Conservation (phyloP, 2,113 vertebrate species). For the Rhabdornis inornatus region DNA sequence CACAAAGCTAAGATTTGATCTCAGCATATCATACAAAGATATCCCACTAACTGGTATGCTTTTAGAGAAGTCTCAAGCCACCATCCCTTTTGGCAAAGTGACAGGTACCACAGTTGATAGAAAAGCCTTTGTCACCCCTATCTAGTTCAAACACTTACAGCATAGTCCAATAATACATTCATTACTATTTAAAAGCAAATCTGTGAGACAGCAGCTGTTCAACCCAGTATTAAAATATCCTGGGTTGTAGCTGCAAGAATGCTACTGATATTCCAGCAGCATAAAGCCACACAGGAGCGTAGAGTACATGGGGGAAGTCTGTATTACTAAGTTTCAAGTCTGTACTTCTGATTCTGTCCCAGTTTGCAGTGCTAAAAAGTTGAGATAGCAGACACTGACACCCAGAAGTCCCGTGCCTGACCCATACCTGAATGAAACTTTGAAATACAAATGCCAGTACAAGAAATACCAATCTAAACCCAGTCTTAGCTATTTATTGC, state of each 20-base stretch:
- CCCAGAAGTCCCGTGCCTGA: background rate
- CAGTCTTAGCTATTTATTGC: background rate
- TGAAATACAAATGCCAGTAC: background rate
- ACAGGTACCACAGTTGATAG: background rate
- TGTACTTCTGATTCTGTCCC: background rate
- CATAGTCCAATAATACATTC: background rate
- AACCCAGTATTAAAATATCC: background rate
- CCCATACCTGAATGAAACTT: background rate
- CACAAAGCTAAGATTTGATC: background rate
- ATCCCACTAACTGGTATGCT: background rate
- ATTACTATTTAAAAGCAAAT: background rate
- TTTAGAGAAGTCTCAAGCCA: background rate
- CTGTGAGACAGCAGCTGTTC: background rate
- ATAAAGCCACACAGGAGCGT: rapidly evolving
- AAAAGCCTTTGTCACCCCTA: background rate
- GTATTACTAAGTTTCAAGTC: background rate
- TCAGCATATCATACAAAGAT: background rate
- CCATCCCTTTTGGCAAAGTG: background rate
- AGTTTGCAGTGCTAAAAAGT: background rate
- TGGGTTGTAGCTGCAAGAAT: background rate
- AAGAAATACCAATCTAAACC: background rate
- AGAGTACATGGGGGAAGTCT: background rate
- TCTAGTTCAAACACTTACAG: background rate
- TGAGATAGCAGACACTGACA: background rate
- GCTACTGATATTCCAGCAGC: background rate